phyloP scores from a whole-genome alignment of 2,888 invertebrate species.

The Caenorhabditis plicata region DNA sequence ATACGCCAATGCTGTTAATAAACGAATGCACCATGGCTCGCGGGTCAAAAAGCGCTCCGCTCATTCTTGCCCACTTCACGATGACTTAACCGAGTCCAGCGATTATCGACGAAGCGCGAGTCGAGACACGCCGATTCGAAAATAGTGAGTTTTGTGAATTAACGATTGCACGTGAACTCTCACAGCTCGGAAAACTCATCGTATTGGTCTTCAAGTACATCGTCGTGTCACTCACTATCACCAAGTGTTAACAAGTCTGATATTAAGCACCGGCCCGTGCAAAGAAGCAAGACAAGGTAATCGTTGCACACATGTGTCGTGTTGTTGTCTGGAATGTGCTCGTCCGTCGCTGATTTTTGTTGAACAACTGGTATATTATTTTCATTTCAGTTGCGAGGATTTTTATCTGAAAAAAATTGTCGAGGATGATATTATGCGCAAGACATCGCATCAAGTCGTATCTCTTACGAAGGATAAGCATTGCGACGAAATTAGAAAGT shows the following conservation, averaged over 20 bases:
- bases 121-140: constrained; percentile 18
- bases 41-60: constrained; percentile 18
- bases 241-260: constrained; percentile 8
- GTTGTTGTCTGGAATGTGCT: neutral
- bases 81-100: constrained; percentile 22
- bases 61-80: constrained; percentile 13
- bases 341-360: neutral
- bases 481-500: neutral
- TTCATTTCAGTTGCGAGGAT: constrained; percentile 21
- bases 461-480: neutral
- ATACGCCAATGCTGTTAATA: constrained; percentile 42
- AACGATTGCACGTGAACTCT: neutral
- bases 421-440: constrained; percentile 18
- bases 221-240: constrained; percentile 8
- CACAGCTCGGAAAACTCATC: constrained; percentile 5
- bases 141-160: constrained; percentile 11
- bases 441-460: constrained; percentile 16
- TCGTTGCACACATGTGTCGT: neutral
- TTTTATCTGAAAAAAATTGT: constrained; percentile 20
- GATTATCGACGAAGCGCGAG: constrained; percentile 9
- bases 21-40: constrained; percentile 24
- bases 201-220: constrained; percentile 2
- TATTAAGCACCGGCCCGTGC: constrained; percentile 21
- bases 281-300: constrained; percentile 29
- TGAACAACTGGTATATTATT: neutral